These are phyloP conservation scores for Chionis minor DNA, from an alignment of 2,113 vertebrate genomes.

Conservation along the genomic window DNA sequence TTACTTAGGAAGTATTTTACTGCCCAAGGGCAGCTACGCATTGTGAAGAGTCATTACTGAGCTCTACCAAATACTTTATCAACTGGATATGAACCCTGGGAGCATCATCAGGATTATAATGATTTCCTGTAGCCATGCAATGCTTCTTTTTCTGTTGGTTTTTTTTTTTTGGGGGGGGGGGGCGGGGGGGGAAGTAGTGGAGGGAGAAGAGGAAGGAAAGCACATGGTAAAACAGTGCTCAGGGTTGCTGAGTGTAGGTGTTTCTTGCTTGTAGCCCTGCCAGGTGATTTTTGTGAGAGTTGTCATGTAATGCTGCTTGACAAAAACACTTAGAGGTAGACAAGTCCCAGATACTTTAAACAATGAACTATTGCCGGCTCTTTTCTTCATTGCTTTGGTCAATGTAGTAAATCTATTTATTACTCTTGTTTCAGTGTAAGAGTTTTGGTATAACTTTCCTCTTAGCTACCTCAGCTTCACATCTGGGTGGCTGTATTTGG, in stretches of 20 bases:
- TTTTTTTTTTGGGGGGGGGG: not conserved
- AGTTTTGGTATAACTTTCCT: not conserved
- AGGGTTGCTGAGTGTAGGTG: not conserved
- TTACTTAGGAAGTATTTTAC: not conserved
- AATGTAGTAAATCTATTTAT: not conserved
- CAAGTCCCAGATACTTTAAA: not conserved
- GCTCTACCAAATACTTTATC: not conserved
- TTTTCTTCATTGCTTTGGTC: not conserved
- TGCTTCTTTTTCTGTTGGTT: not conserved
- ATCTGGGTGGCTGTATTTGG: not conserved
- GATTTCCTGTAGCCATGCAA: not conserved
- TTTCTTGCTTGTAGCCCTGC: not conserved
- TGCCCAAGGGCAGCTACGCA: not conserved
- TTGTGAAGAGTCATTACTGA: not conserved
- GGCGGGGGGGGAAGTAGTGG: too few relatives aligned
- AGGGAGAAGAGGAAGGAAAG: not conserved
- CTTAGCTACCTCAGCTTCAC: not conserved
- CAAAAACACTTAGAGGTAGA: not conserved
- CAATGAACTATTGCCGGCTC: not conserved
- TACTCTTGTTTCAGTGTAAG: not conserved
- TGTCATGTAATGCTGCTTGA: not conserved
- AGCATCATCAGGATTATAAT: not conserved
- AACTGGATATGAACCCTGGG: not conserved
- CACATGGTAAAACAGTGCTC: not conserved
- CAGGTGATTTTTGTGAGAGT: not conserved